Evolutionary conservation across 2,888 invertebrate species (phyloP).

Genomic region (Lithodes maja): DNA sequence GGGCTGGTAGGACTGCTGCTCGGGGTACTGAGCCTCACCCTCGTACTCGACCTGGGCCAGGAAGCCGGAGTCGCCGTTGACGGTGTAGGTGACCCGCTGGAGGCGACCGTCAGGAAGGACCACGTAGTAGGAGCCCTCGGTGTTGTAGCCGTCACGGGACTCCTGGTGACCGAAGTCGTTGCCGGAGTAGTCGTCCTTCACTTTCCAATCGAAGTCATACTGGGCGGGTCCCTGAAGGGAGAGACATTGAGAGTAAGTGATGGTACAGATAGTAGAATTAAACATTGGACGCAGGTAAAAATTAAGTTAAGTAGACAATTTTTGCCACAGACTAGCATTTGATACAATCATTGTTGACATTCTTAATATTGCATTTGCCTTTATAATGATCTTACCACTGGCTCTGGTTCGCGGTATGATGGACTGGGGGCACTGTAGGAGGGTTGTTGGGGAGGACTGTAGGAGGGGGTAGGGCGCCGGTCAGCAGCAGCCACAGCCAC

Average conservation of each 20-base stretch:
- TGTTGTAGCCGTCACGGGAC: constrained; percentile 47
- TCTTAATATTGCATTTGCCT: too few species aligned
- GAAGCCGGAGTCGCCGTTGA: constrained; percentile 66
- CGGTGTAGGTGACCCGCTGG: constrained; percentile 55
- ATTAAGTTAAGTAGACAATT: too few species aligned
- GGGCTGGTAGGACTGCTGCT: not conserved
- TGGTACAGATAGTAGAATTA: too few species aligned
- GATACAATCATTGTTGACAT: too few species aligned
- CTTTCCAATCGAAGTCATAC: constrained; percentile 4
- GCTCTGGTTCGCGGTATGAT: constrained; percentile 38
- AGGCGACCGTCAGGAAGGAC: constrained; percentile 49
- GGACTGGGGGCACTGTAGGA: constrained; percentile 39
- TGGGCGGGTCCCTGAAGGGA: not conserved
- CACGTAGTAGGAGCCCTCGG: constrained; percentile 40
- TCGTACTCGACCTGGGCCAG: constrained; percentile 70
- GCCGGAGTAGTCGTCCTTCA: constrained; percentile 21
- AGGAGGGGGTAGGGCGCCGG: not conserved
- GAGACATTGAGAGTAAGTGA: too few species aligned
- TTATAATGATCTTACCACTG: constrained; percentile 21
- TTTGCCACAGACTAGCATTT: too few species aligned
- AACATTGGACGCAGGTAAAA: too few species aligned
- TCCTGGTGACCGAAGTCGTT: constrained; percentile 51
- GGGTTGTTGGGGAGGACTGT: constrained; percentile 11
- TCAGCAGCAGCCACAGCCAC: constrained; percentile 38
- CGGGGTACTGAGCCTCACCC: constrained; percentile 60